phyloP scores from a whole-genome alignment of 1,140 invertebrate species.

The Penaeus indicus region DNA sequence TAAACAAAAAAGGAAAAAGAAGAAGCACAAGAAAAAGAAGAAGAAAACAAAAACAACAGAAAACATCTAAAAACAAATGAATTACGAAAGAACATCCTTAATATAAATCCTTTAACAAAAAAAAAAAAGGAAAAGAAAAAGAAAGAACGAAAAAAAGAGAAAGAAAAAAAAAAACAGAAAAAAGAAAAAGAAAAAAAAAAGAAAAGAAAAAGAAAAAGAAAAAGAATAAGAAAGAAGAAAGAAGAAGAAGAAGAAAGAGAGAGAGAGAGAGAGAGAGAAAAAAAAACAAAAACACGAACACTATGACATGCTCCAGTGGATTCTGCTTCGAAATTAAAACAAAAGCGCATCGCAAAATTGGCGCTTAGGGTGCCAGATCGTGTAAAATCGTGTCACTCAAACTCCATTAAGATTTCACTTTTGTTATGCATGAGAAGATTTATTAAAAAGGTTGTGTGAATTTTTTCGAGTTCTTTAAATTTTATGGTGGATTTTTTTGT shows the following conservation, averaged over 20 bases:
- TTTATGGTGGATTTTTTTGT: too few species aligned
- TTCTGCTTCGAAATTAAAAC: too few species aligned
- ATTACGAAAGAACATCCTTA: not conserved
- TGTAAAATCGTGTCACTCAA: too few species aligned
- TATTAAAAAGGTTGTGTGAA: too few species aligned
- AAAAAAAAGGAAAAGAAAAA: not conserved
- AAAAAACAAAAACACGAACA: constrained; percentile 6
- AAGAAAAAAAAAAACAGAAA: not conserved
- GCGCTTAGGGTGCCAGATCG: too few species aligned
- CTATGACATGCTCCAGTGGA: too few species aligned
- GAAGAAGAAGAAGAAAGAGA: not conserved
- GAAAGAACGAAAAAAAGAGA: not conserved
- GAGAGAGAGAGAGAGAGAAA: not conserved
- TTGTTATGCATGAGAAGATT: too few species aligned
- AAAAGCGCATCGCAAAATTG: too few species aligned
- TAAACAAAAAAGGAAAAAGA: not conserved
- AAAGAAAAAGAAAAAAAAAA: not conserved
- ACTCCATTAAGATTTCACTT: too few species aligned
- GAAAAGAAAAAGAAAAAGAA: not conserved
- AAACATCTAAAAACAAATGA: not conserved
- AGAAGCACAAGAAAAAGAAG: not conserved
- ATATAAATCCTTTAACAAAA: not conserved
- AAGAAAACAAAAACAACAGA: not conserved
- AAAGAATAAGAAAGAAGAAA: not conserved
- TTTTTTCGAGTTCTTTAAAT: too few species aligned